These are phyloP conservation scores for Muscicapa adusta DNA, from an alignment of 2,113 vertebrate species.

Conservation along the genomic window DNA sequence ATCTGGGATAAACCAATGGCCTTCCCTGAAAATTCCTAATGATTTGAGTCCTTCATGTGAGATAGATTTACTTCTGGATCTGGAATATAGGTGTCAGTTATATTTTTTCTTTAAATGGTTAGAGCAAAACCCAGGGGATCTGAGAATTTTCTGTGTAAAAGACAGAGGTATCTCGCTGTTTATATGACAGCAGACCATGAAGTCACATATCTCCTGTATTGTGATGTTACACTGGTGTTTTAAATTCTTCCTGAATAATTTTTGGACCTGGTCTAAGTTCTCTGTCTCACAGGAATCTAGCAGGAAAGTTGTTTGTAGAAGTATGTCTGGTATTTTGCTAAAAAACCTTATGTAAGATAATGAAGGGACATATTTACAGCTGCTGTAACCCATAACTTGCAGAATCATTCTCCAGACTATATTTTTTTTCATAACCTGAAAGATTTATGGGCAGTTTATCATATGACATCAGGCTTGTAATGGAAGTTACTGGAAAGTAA, in stretches of 20 bases:
- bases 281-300: background rate
- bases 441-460: background rate
- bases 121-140: background rate
- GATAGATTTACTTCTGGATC: background rate
- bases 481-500: background rate
- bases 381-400: background rate
- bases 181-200: background rate
- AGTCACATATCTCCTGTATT: background rate
- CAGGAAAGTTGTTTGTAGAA: background rate
- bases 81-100: background rate
- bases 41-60: background rate
- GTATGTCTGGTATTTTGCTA: background rate
- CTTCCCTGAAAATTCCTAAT: background rate
- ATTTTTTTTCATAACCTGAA: background rate
- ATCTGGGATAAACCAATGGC: rapidly evolving
- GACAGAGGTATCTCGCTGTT: background rate
- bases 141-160: background rate
- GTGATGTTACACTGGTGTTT: background rate
- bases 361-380: background rate
- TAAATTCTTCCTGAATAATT: background rate
- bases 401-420: background rate
- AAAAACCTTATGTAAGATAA: background rate
- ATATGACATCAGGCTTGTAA: background rate
- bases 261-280: background rate
- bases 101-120: background rate